Base-by-base conservation (phyloP, 2,113 vertebrate species). In the Gobiocypris rarus region DNA sequence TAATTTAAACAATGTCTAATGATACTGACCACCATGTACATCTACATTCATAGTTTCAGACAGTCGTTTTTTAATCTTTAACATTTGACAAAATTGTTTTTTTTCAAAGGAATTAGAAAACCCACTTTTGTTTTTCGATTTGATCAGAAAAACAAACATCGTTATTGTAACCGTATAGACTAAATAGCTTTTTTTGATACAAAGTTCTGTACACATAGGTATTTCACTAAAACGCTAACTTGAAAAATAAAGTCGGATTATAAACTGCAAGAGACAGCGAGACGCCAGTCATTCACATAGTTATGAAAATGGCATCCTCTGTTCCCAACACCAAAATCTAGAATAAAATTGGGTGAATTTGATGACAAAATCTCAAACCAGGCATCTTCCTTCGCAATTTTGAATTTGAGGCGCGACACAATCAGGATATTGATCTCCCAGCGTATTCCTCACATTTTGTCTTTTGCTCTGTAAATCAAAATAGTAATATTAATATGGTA, bases 381-480 rank as follows among this genome's bases (percentile, higher is more conserved):
- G 52, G 26, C 5, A 2, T 80, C 59, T 31, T 78, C 22, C 67
- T 59, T 10, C n/a, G 3, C 28, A n/a, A n/a, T 9, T 56, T 56
- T 74, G 43, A 75, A 13, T 31, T 9, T 4, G 45, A 9, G 43
- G 14, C 28, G 26, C 17, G 34, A 69, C 22, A 59, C 5, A 17
- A 31, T 82, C 65, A 82, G 63, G 63, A 82, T 17, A 52, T 28
- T 26, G 79, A 54, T 69, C 22, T 70, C 15, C 88, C 88, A 3
- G 75, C 50, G 74, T 85, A 89, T 48, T 63, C 19, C 73, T 87
- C 61, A 15, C 86, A 82, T 83, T 74, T 89, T 48, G 74, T 34
- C 52, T 56, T 65, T 87, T 89, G 81, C 70, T 87, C 88, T 89
- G 88, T 31, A 69, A 83, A 80, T 3, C 28, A 7, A 54, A 45